A percentile compares a stretch with the other conserved stretches of the same genome.
Evolutionary conservation across 1,140 invertebrate species (phyloP).

Genomic region (Thereuonema tuberculata): DNA sequence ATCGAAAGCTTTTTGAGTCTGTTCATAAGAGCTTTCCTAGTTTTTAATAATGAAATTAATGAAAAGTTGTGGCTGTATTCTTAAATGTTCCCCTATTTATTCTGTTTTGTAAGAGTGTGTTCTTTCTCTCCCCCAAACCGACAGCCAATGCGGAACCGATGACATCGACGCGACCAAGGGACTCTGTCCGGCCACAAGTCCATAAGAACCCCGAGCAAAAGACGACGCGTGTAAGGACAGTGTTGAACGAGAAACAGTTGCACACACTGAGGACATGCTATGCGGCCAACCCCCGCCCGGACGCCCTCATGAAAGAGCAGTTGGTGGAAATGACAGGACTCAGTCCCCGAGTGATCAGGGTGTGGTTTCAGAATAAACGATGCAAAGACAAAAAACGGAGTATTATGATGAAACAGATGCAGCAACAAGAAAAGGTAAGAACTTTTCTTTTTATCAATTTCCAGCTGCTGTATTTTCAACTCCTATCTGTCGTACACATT

Average conservation of each 20-base stretch:
- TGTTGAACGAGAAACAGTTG: conserved; percentile 96
- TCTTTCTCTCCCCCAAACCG: no score
- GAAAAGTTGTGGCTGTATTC: no score
- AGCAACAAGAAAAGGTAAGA: conserved; percentile 89
- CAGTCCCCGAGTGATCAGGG: conserved; percentile 86
- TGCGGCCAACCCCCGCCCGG: conserved; percentile 89
- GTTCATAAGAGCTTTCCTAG: no score
- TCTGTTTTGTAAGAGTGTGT: no score
- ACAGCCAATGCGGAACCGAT: conserved; percentile 20
- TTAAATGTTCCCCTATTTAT: no score
- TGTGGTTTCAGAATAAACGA: conserved; percentile 98
- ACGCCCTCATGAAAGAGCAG: conserved; percentile 98
- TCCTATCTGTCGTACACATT: not conserved
- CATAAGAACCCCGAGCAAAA: conserved; percentile 41
- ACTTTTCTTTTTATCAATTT: not conserved
- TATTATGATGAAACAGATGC: conserved; percentile 91
- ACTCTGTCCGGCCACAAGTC: conserved; percentile 20
- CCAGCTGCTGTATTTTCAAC: no score
- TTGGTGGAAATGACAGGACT: conserved; percentile 96
- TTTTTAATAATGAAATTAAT: no score
- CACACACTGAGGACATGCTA: conserved; percentile 57
- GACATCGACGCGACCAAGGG: conserved; percentile 14
- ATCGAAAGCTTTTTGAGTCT: no score
- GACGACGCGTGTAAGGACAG: conserved; percentile 90
- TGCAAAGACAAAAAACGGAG: conserved; percentile 99